phyloP scores from a whole-genome alignment of 2,888 invertebrate species.

The Creontiades dilutus region DNA sequence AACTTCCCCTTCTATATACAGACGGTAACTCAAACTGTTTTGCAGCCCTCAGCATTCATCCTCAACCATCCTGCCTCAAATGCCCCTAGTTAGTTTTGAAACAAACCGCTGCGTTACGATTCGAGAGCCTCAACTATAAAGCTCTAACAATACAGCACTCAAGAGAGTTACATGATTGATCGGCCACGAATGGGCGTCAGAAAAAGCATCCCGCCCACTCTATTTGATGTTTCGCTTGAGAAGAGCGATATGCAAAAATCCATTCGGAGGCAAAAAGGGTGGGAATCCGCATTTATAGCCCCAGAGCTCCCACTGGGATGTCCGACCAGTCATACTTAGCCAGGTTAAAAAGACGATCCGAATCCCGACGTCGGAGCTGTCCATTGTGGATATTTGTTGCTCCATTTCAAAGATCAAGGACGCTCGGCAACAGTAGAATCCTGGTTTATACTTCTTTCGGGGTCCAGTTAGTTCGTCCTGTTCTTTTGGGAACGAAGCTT shows the following conservation, averaged over 20 bases:
- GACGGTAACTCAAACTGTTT: too few species aligned
- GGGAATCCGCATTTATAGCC: neutral
- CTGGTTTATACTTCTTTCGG: constrained; percentile 6
- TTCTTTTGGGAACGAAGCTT: neutral
- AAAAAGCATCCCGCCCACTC: neutral
- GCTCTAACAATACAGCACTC: neutral
- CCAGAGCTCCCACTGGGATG: neutral
- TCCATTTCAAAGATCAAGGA: constrained; percentile 42
- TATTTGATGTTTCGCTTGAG: constrained; percentile 36
- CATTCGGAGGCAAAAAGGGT: neutral
- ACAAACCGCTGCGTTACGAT: too few species aligned
- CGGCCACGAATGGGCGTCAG: neutral
- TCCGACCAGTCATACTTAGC: constrained; percentile 32
- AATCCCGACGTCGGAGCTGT: neutral
- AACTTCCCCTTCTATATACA: too few species aligned
- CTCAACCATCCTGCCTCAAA: too few species aligned
- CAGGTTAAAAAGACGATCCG: constrained; percentile 28
- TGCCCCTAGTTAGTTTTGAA: too few species aligned
- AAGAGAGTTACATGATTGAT: constrained; percentile 21
- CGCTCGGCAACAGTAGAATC: neutral
- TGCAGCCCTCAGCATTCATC: too few species aligned
- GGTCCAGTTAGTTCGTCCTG: neutral
- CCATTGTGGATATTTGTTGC: constrained; percentile 32
- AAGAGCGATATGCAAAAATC: constrained; percentile 32
- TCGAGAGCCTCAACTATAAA: too few species aligned